Evolutionary conservation across 2,113 vertebrate species (phyloP).

Genomic region (Scalopus aquaticus): DNA sequence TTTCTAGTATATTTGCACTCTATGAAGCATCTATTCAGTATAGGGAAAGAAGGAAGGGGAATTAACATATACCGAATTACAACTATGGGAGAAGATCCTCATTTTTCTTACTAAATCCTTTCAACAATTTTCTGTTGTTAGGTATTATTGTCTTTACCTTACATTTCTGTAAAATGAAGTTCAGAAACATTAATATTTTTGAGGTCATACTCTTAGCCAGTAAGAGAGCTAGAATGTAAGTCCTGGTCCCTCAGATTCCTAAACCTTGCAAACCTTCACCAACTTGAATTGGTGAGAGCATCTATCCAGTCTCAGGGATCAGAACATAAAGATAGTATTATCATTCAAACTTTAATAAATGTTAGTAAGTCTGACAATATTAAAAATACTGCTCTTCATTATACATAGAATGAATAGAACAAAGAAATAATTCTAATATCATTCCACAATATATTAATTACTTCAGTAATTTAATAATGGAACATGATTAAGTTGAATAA

Average conservation of each 20-base stretch:
- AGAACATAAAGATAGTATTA: not conserved
- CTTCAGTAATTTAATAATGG: conserved; percentile 28
- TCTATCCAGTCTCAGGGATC: not conserved
- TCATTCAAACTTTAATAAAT: not conserved
- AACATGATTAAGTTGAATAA: not conserved
- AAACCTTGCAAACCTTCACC: not conserved
- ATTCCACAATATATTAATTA: not conserved
- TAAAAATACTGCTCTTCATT: not conserved
- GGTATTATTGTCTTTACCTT: not conserved
- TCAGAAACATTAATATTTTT: not conserved
- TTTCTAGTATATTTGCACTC: not conserved
- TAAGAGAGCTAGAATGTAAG: not conserved
- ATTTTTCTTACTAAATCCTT: not conserved
- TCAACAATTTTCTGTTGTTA: not conserved
- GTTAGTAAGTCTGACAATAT: not conserved
- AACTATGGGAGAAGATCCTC: not conserved
- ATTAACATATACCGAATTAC: not conserved
- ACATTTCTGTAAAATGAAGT: conserved; percentile 25
- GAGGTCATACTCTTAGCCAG: not conserved
- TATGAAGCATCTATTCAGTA: not conserved
- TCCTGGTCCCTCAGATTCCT: not conserved
- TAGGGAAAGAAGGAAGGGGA: not conserved
- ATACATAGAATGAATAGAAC: not conserved
- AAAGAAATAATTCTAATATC: not conserved
- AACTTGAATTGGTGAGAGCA: not conserved